Evolutionary conservation across 1,140 invertebrate genomes (phyloP).

Genomic region (Lordiphosa clarofinis): DNA sequence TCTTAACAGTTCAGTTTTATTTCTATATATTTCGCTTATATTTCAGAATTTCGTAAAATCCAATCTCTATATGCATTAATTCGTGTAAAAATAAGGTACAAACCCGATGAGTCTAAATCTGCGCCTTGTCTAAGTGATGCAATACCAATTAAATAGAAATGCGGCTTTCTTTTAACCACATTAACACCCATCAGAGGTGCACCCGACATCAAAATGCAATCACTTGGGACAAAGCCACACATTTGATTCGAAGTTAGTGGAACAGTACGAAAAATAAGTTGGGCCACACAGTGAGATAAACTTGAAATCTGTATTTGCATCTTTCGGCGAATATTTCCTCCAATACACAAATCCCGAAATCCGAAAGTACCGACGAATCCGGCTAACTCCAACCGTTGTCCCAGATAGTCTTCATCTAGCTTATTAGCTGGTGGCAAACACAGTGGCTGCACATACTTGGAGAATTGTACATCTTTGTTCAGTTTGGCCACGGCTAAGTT

Average conservation of each 20-base stretch:
- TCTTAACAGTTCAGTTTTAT: too few relatives aligned
- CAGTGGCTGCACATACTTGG: constrained; percentile 10
- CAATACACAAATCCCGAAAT: not conserved
- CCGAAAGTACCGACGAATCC: not conserved
- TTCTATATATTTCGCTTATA: too few relatives aligned
- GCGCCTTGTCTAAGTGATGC: not conserved
- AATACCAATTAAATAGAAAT: constrained; percentile 15
- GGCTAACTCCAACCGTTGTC: constrained; percentile 10
- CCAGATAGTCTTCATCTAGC: constrained; percentile 6
- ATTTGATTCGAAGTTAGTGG: constrained; percentile 1
- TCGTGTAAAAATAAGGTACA: constrained; percentile 1
- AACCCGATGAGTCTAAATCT: too few relatives aligned
- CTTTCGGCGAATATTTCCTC: too few relatives aligned
- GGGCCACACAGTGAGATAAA: not conserved
- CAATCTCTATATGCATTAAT: constrained; percentile 8
- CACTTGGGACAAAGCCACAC: constrained; percentile 3
- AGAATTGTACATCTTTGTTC: constrained; percentile 1
- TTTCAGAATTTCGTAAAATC: not conserved
- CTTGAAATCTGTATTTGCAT: not conserved
- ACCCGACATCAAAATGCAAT: constrained; percentile 3
- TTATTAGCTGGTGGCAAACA: constrained; percentile 13
- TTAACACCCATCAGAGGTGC: constrained; percentile 13
- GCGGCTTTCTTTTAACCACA: not conserved
- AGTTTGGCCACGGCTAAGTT: constrained; percentile 24
- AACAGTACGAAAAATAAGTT: too few relatives aligned